Evolutionary conservation across 2,113 vertebrate genomes (phyloP).

Genomic region (Scatophagus argus): DNA sequence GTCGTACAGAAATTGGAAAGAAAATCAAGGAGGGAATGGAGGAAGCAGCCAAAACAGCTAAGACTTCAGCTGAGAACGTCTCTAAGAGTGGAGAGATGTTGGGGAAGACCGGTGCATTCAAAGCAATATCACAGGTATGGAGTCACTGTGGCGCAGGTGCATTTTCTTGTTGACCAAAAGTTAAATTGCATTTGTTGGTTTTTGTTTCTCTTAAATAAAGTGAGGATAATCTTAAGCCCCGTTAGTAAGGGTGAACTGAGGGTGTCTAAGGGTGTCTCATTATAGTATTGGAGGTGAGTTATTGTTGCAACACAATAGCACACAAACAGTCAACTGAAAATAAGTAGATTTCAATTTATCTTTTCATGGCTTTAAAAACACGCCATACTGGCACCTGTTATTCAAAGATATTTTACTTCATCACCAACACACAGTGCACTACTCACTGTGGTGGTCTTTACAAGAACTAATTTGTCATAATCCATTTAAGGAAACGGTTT

Average conservation of each 20-base stretch:
- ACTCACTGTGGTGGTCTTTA: not conserved
- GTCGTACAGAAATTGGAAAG: conserved; percentile 91
- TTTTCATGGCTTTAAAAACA: not conserved
- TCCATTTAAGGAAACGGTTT: not conserved
- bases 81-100: conserved; percentile 91
- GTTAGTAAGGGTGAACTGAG: too few relatives aligned
- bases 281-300: too few relatives aligned
- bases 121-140: conserved; percentile 91
- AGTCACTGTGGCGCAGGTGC: not conserved
- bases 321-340: not conserved
- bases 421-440: not conserved
- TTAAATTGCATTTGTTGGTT: not conserved
- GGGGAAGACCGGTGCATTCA: conserved; percentile 92
- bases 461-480: not conserved
- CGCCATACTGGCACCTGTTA: not conserved
- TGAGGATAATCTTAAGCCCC: not conserved
- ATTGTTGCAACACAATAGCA: too few relatives aligned
- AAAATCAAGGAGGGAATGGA: conserved; percentile 95
- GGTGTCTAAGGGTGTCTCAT: too few relatives aligned
- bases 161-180: not conserved
- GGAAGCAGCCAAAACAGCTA: conserved; percentile 92
- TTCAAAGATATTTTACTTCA: not conserved
- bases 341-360: not conserved
- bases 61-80: conserved; percentile 91
- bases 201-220: not conserved